Evolutionary conservation across 2,113 vertebrate species (phyloP), one percentile per base, ranked within the genome.

Genomic region (Phyllostomus hastatus): DNA sequence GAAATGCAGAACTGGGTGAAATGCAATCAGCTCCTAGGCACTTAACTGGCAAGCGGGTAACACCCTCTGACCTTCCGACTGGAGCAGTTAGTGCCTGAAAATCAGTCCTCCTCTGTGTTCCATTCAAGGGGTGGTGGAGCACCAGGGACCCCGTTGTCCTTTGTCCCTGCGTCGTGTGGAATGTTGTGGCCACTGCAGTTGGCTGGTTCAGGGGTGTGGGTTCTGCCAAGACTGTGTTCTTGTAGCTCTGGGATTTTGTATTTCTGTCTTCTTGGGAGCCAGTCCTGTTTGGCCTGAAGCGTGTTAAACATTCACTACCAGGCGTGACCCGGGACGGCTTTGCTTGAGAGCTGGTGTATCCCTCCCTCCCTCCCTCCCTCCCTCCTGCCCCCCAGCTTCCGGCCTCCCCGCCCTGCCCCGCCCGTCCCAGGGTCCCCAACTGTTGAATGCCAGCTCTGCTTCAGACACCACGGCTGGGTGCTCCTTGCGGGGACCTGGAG

Each of bases 21-120:
- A 41, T 46, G 35, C 24, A 24, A 19, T 67, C 26, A 16, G 22
- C 31, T 8, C 79, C 69, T 54, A n/a, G 48, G 46, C 64, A 72
- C 89, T 89, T 90, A 61, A 90, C 90, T 94, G 90, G 48, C 82
- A 90, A 16, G 33, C 24, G 38, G 4, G 38, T 7, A 19, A 8
- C 9, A 5, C 16, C 15, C 31, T 35, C 4, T 11, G 8, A 20
- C 67, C 61, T 73, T 59, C 54, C 4, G 9, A 59, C 6, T 22
- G 11, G 38, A 57, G 10, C 50, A 57, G 75, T 54, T 41, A 46
- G n/a, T 4, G 19, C 64, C n/a, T n/a, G 16, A 17, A n/a, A n/a
- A n/a, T 24, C 16, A 5, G 5, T 38, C 31, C 16, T 38, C 10
- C 20, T 95, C 48, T 43, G 76, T 67, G 46, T 69, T 43, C 22